A percentile compares a stretch with the other conserved stretches of the same genome.
Evolutionary conservation across 2,797 vertebrate species (phyloP).

Genomic region (Salarias fasciatus): DNA sequence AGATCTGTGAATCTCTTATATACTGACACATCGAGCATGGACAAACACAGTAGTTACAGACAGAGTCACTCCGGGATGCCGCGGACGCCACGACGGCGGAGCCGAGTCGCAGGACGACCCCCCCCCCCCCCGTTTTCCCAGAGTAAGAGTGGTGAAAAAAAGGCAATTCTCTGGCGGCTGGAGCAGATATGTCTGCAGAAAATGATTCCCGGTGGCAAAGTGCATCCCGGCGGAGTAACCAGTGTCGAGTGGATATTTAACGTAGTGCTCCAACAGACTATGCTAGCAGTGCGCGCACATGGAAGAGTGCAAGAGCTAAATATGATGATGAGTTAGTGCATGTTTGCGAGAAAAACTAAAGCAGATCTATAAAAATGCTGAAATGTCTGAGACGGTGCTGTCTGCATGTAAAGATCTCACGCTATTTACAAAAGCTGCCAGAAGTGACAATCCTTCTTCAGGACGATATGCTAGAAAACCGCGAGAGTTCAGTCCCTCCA

Average conservation of each 20-base stretch:
- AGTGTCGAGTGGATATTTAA: conserved; percentile 82
- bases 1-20: conserved; percentile 77
- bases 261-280: conserved; percentile 82
- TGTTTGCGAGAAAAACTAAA: conserved; percentile 76
- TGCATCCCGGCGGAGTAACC: conserved; percentile 74
- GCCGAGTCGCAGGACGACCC: conserved; percentile 46
- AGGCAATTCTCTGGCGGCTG: conserved; percentile 51
- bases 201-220: conserved; percentile 57
- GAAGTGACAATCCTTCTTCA: conserved; percentile 69
- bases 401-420: conserved; percentile 51
- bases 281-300: conserved; percentile 80
- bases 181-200: conserved; percentile 28
- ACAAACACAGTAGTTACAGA: conserved; percentile 80
- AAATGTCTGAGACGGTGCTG: conserved; percentile 64
- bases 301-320: conserved; percentile 76
- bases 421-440: conserved; percentile 81
- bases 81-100: conserved; percentile 60
- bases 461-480: conserved; percentile 45
- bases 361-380: conserved; percentile 73
- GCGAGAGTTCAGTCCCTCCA: conserved; percentile 32
- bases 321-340: conserved; percentile 78
- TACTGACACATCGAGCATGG: conserved; percentile 78
- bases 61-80: conserved; percentile 72
- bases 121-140: conserved; percentile 30
- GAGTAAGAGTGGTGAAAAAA: conserved; percentile 44